These are phyloP conservation scores for Pachycephus smyrnensis DNA, from an alignment of 2,888 invertebrate species.

Conservation along the genomic window DNA sequence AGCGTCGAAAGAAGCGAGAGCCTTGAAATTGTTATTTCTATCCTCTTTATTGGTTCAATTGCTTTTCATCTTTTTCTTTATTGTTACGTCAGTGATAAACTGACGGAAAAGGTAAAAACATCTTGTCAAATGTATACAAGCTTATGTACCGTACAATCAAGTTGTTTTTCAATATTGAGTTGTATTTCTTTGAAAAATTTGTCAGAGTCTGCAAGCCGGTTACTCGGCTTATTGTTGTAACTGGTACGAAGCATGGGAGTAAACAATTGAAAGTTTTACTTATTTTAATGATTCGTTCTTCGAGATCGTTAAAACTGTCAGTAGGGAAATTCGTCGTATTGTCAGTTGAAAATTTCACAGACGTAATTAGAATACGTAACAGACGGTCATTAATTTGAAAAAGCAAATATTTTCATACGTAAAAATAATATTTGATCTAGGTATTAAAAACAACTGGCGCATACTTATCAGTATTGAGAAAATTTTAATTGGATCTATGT, in stretches of 20 bases:
- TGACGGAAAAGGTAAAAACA: background rate
- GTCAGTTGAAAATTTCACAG: background rate
- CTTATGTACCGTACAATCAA: background rate
- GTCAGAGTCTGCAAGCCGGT: background rate
- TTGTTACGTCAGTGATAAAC: background rate
- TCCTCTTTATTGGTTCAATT: background rate
- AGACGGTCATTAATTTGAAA: background rate
- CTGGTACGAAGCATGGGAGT: background rate
- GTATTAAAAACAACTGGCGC: background rate
- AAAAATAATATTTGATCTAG: background rate
- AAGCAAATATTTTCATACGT: background rate
- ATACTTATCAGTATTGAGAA: conserved; percentile 1
- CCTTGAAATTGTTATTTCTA: background rate
- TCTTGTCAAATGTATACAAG: background rate
- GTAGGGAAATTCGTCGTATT: background rate
- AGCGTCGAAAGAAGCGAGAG: background rate
- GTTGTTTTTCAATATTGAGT: background rate
- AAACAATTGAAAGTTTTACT: background rate
- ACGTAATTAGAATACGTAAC: background rate
- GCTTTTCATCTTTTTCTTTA: conserved; percentile 2
- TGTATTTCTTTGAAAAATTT: background rate
- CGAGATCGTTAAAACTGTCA: background rate
- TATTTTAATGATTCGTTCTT: conserved; percentile 2
- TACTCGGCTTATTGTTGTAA: background rate
- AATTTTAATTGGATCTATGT: background rate